phyloP scores from a whole-genome alignment of 1,140 invertebrate genomes.

The Centruroides sculpturatus region DNA sequence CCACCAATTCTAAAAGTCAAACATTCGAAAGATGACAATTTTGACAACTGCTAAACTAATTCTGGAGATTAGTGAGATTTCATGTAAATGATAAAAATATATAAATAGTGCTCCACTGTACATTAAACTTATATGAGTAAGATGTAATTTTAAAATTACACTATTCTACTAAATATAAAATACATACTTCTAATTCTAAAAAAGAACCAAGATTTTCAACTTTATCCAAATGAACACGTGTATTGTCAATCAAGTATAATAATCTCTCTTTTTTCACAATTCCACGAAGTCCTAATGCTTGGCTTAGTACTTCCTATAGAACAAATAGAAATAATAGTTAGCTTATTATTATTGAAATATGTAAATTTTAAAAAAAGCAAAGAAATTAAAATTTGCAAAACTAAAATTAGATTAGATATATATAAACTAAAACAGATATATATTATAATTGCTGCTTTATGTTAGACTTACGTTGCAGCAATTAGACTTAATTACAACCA shows the following conservation, averaged over 20 bases:
- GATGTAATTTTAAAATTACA: not conserved
- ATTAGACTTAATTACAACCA: too few species aligned
- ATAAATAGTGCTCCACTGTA: not conserved
- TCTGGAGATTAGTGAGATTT: not conserved
- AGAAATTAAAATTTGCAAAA: too few species aligned
- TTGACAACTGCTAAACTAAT: too few species aligned
- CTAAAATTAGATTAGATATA: too few species aligned
- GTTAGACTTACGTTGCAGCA: too few species aligned
- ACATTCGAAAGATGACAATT: too few species aligned
- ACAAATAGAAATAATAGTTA: too few species aligned
- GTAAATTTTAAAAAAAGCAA: too few species aligned
- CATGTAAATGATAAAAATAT: not conserved
- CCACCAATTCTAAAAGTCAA: too few species aligned
- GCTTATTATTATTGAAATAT: too few species aligned
- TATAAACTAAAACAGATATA: too few species aligned
- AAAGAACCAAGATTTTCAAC: constrained; percentile 68
- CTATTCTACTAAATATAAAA: not conserved
- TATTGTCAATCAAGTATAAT: constrained; percentile 64
- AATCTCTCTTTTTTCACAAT: constrained; percentile 52
- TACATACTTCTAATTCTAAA: constrained; percentile 69
- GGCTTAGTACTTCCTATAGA: constrained; percentile 21
- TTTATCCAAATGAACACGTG: constrained; percentile 70
- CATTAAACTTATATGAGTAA: not conserved
- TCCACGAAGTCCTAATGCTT: constrained; percentile 46
- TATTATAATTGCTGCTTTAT: too few species aligned